Percentiles rank a stretch among this genome's conserved stretches.
Evolutionary conservation across 2,888 invertebrate species (phyloP).

Genomic region (Ceratothoa steindachneri): DNA sequence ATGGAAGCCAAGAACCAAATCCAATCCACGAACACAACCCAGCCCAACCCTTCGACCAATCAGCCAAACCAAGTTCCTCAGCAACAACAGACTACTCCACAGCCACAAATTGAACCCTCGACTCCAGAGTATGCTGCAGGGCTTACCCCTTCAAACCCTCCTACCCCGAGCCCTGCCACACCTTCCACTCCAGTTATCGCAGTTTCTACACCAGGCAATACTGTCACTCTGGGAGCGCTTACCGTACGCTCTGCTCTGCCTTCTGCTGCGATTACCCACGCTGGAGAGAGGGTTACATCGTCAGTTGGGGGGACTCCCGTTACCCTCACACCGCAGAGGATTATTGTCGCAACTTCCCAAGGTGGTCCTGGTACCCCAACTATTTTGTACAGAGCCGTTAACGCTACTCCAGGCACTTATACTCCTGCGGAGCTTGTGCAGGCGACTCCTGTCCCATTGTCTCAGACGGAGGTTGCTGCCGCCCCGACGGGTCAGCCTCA

Average conservation of each 20-base stretch:
- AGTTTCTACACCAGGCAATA: conserved; percentile 36
- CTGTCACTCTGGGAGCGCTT: conserved; percentile 29
- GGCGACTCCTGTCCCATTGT: conserved; percentile 14
- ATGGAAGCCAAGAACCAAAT: conserved; percentile 28
- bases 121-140: conserved; percentile 80
- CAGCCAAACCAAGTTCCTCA: conserved; percentile 45
- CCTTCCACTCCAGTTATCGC: conserved; percentile 33
- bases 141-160: conserved; percentile 62
- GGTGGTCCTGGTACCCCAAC: conserved; percentile 31
- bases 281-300: neutral
- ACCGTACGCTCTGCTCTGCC: conserved; percentile 1
- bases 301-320: neutral
- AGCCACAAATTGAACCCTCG: conserved; percentile 12
- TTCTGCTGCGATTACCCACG: neutral
- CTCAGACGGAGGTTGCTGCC: neutral
- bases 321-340: neutral
- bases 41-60: conserved; percentile 29
- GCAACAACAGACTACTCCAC: conserved; percentile 31
- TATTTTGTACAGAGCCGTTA: conserved; percentile 37
- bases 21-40: conserved; percentile 22
- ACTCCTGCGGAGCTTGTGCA: conserved; percentile 27
- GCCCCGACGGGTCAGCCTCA: conserved; percentile 34
- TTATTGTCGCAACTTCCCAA: conserved; percentile 19
- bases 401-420: conserved; percentile 18
- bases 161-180: conserved; percentile 50